phyloP scores from a whole-genome alignment of 2,113 vertebrate species.

The Amia ocellicauda region DNA sequence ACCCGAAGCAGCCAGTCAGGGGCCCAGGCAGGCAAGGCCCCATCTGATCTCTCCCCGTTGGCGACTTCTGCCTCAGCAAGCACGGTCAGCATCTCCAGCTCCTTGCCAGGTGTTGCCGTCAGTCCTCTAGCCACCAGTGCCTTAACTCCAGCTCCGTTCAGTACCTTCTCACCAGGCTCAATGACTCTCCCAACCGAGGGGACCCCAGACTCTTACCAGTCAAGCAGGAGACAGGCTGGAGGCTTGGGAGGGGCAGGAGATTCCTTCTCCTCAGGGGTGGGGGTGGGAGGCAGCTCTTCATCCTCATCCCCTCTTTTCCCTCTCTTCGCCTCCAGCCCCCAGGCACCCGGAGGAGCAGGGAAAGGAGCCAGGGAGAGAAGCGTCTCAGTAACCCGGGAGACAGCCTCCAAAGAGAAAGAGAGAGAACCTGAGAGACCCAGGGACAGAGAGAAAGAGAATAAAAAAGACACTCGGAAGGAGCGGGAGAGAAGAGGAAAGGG shows the following conservation, averaged over 20 bases:
- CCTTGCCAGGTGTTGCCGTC: constrained; percentile 79
- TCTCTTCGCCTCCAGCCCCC: constrained; percentile 61
- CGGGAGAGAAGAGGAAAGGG: constrained; percentile 56
- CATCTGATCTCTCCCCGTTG: constrained; percentile 69
- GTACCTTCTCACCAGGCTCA: constrained; percentile 55
- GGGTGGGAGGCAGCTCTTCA: constrained; percentile 62
- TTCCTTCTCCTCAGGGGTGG: constrained; percentile 56
- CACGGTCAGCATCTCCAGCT: constrained; percentile 61
- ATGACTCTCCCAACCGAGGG: constrained; percentile 51
- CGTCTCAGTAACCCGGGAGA: constrained; percentile 60
- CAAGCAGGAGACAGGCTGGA: constrained; percentile 58
- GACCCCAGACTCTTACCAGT: constrained; percentile 43
- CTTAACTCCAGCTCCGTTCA: constrained; percentile 82
- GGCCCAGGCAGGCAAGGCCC: constrained; percentile 48
- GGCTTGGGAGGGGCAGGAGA: constrained; percentile 65
- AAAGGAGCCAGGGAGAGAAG: constrained; percentile 66
- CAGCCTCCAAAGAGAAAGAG: constrained; percentile 75
- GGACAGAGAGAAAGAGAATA: constrained; percentile 90
- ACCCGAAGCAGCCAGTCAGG: constrained; percentile 88
- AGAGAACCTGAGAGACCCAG: constrained; percentile 77
- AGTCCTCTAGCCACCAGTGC: constrained; percentile 90
- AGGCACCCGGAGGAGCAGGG: constrained; percentile 55
- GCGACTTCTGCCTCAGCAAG: constrained; percentile 61
- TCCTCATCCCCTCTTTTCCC: constrained; percentile 72
- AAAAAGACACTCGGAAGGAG: constrained; percentile 83